Evolutionary conservation across 92 coral and sea anemone genomes (phyloP), one percentile per base, ranked within the genome.

Genomic region (Actinernus sp.): DNA sequence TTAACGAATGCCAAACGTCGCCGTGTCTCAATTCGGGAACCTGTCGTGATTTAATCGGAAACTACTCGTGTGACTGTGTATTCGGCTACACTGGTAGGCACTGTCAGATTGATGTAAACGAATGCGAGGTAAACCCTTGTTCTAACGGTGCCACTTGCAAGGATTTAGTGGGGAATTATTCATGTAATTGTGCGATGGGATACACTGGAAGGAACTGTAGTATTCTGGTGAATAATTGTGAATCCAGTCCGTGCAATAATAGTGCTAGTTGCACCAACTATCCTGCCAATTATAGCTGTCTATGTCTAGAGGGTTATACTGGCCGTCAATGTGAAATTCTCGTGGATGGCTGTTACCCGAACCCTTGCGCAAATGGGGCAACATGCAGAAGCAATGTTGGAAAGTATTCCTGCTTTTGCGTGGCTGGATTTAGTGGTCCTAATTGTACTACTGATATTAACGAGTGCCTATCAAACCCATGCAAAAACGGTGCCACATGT

Each of bases 111-210:
- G 63, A 89, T 27, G 56, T 84, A 2, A 78, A 84, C 49, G 96
- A 89, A n/a, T 89, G 96, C 36, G 27, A 64, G 5, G 58, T 76
- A 17, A 53, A 78, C 49, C 86, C 86, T 14, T 88, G 94, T 58
- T 29, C 32, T 1, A 83, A 88, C 41, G 72, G 74, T 3, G 94
- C 82, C 1, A 54, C 61, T 0, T 88, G 93, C 41, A 30, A 45
- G 12, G 86, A 88, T 44, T 55, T 73, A 2, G 58, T 70, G 1
- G 78, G 55, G 23, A 60, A 65, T 56, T 88, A 76, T 48, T 43
- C 31, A 25, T 82, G 93, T 44, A 47, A 16, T 26, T 88, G 93
- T 47, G 16, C 63, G 14, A 29, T 36, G 30, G 93, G 93, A 2
- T 88, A 67, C 58, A 62, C 74, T 14, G 93, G 89, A 2, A 36